Base-by-base conservation (phyloP, 2,113 vertebrate species). In the Equus quagga region DNA sequence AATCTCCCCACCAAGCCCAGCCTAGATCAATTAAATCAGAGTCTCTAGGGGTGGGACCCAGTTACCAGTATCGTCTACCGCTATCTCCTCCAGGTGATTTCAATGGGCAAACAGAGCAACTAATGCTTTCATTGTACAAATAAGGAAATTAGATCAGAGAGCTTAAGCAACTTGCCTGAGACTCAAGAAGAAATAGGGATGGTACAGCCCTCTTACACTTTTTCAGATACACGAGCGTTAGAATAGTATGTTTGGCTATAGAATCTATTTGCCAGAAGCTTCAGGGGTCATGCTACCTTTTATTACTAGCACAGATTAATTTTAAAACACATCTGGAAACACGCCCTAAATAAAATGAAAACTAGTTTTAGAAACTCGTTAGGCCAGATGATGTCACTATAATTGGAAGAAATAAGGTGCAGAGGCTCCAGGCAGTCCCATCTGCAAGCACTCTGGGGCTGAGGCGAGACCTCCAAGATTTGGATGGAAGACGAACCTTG, bases 251-350 rank as follows among this genome's bases (percentile, higher is more conserved):
- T 33, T 64, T 60, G 49, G 60, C 88, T 82, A 85, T 80, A 58
- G 93, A 87, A 65, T n/a, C 46, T 24, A 2, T 81, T 98, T 98
- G 13, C 90, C 28, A 91, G 76, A 69, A 95, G 94, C 54, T 92
- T 89, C 79, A 23, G 85, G 91, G 89, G 81, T 54, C 49, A 23
- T n/a, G 36, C 96, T 97, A 86, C 97, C 72, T 94, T 98, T 98
- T 96, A 97, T 80, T 96, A 64, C 67, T 84, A 94, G 84, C 85
- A 85, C 69, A 2, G 0, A 95, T 97, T 98, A 97, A 95, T 86
- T 88, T 88, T 87, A 87, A 64, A 85, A 97, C 87, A 95, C 97
- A 96, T 98, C 91, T 98, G 97, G 96, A 98, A 98, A 95, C 81
- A 69, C 96, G 87, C 87, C 73, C 90, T 97, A 96, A 97, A 96